A percentile compares a stretch with the other conserved stretches of the same genome.
Conservation (phyloP, 2,113 vertebrate genomes). For the Oncorhynchus tshawytscha region DNA sequence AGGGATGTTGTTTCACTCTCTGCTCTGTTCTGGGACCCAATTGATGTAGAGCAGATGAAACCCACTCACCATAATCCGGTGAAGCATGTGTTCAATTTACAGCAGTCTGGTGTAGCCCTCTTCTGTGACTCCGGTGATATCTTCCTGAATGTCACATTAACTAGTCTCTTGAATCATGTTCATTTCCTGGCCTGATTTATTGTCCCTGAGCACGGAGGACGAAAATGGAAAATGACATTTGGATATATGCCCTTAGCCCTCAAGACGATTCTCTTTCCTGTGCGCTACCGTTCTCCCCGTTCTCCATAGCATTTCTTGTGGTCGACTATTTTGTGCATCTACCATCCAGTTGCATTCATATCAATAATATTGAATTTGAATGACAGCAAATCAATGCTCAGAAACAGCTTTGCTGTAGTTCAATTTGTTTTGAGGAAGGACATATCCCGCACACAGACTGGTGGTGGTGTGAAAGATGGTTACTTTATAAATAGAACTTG, state of each 20-base stretch:
- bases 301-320: too few relatives aligned
- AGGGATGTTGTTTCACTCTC: neutral
- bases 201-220: conserved; percentile 6
- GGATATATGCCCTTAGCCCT: conserved; percentile 7
- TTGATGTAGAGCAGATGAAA: neutral
- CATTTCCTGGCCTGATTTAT: conserved; percentile 22
- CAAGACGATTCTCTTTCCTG: neutral
- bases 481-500: conserved; percentile 17
- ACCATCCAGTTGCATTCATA: too few relatives aligned
- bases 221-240: conserved; percentile 32
- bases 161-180: conserved; percentile 17
- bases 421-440: too few relatives aligned
- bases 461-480: too few relatives aligned
- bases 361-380: too few relatives aligned
- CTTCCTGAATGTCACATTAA: conserved; percentile 12
- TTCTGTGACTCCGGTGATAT: neutral
- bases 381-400: too few relatives aligned
- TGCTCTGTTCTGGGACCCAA: neutral
- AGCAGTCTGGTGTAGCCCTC: conserved; percentile 1
- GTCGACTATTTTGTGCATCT: too few relatives aligned
- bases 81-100: conserved; percentile 9
- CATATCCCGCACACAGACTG: too few relatives aligned
- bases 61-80: conserved; percentile 1
- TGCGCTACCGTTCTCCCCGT: neutral
- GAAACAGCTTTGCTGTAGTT: too few relatives aligned